phyloP scores from a whole-genome alignment of 2,113 vertebrate species.

The Strix aluco region DNA sequence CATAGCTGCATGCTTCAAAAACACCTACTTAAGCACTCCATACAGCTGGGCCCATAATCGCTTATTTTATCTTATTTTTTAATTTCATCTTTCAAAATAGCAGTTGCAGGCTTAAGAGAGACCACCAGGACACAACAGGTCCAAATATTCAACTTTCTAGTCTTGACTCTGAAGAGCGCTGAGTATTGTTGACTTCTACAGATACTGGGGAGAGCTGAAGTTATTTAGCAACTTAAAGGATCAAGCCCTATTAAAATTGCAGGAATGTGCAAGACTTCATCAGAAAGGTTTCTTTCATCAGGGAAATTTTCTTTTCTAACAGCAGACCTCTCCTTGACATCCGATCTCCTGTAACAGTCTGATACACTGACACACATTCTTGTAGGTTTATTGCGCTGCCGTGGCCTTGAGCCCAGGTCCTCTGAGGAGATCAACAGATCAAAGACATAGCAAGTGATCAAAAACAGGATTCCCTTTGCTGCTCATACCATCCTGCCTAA shows the following conservation, averaged over 20 bases:
- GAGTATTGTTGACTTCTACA: background rate
- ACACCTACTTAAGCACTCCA: background rate
- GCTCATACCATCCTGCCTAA: background rate
- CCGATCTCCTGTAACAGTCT: fast-evolving
- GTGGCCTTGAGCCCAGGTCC: background rate
- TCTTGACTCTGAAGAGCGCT: background rate
- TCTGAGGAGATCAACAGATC: background rate
- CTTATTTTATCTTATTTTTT: background rate
- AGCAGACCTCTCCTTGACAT: background rate
- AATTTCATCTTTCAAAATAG: background rate
- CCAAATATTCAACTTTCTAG: background rate
- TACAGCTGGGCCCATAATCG: background rate
- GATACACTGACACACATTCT: background rate
- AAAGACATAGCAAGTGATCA: background rate
- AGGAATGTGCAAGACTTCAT: background rate
- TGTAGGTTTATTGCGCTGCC: background rate
- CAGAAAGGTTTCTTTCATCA: background rate
- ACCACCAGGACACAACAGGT: background rate
- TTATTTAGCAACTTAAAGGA: background rate
- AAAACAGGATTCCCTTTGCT: background rate
- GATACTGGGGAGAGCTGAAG: background rate
- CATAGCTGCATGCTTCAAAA: background rate
- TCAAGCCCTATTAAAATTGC: background rate
- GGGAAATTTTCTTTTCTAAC: background rate
- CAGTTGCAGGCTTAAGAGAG: background rate